Conservation (phyloP, 2,113 vertebrate genomes). For the Melanerpes aurifrons region DNA sequence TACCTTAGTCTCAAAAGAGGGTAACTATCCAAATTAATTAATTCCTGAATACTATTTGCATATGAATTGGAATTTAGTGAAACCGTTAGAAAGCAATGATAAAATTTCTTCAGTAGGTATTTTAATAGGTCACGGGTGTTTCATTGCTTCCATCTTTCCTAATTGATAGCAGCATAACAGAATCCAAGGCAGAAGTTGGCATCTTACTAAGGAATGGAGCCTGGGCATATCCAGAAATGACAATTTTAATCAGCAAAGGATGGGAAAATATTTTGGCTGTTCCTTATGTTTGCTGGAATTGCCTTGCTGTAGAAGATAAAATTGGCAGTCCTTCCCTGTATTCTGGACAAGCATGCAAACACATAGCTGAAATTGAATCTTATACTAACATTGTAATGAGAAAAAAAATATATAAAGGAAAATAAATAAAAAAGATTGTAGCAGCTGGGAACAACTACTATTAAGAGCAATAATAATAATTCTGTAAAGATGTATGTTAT, state of each 20-base stretch:
- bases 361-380: not conserved
- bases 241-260: not conserved
- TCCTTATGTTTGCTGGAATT: not conserved
- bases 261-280: not conserved
- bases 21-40: not conserved
- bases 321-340: not conserved
- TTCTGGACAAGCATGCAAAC: not conserved
- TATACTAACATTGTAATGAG: not conserved
- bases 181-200: not conserved
- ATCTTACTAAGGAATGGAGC: not conserved
- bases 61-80: not conserved
- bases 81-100: not conserved
- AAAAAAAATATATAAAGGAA: not conserved
- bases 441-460: not conserved
- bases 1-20: not conserved
- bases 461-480: not conserved
- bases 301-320: not conserved
- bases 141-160: not conserved
- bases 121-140: not conserved
- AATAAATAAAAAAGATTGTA: not conserved
- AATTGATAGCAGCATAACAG: not conserved
- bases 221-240: not conserved
- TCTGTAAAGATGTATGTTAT: not conserved
- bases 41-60: not conserved
- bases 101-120: not conserved